Evolutionary conservation across 37 sponge, comb jelly and placozoan genomes (phyloP).

Genomic region (Bolinopsis microptera): DNA sequence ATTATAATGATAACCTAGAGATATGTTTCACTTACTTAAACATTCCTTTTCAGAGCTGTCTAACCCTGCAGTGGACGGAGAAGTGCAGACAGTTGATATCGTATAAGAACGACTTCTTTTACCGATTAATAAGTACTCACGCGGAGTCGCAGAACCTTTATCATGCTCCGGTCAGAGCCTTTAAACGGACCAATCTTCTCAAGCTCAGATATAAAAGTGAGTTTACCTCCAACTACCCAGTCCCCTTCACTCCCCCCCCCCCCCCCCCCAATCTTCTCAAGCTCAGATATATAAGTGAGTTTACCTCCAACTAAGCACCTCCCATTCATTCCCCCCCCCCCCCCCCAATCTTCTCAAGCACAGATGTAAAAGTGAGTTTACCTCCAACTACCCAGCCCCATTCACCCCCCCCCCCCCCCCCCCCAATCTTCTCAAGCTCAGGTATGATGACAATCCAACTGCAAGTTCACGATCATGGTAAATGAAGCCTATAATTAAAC

Average conservation of each 20-base stretch:
- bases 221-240: neutral
- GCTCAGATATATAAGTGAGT: too few relatives aligned
- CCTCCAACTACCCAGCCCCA: neutral
- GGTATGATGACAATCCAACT: too few relatives aligned
- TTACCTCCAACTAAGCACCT: too few relatives aligned
- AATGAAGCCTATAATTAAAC: too few relatives aligned
- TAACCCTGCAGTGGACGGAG: slow-evolving; percentile 53
- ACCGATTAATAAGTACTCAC: slow-evolving; percentile 49
- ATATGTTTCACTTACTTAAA: too few relatives aligned
- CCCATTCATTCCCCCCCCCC: neutral
- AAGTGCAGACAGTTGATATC: slow-evolving; percentile 40
- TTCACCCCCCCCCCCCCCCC: neutral
- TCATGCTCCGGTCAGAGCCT: slow-evolving; percentile 48
- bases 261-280: neutral
- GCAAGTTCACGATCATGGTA: too few relatives aligned
- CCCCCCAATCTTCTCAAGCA: slow-evolving; percentile 26
- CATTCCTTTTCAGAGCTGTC: slow-evolving; percentile 54
- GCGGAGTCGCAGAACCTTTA: slow-evolving; percentile 63
- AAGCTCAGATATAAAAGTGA: slow-evolving; percentile 60
- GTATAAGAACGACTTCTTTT: slow-evolving; percentile 63
- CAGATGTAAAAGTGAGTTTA: slow-evolving; percentile 42
- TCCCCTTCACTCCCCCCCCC: neutral
- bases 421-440: neutral
- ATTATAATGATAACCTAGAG: too few relatives aligned
- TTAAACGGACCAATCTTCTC: slow-evolving; percentile 26